Evolutionary conservation across 2,888 invertebrate genomes (phyloP).

Genomic region (Malachius bipustulatus): DNA sequence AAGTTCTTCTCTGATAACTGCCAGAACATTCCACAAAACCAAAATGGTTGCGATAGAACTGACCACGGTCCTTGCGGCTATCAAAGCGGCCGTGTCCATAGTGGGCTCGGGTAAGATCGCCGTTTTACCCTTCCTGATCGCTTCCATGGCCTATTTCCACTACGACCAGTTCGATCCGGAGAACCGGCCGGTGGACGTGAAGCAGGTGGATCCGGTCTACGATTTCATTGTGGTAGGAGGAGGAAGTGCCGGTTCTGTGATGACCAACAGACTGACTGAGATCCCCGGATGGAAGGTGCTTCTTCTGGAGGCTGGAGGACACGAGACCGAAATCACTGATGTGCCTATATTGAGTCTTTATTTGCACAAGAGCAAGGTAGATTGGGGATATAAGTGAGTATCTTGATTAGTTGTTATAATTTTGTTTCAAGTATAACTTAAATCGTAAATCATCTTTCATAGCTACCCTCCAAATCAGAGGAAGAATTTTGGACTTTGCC

Average conservation of each 20-base stretch:
- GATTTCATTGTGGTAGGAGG: conserved; percentile 76
- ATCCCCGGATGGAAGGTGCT: conserved; percentile 67
- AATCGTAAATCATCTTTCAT: too few species aligned
- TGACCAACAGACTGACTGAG: conserved; percentile 72
- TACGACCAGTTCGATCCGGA: conserved; percentile 79
- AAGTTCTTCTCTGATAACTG: too few species aligned
- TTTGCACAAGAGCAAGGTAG: conserved; percentile 78
- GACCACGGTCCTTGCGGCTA: conserved; percentile 48
- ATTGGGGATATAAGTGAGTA: conserved; percentile 76
- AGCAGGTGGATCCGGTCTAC: conserved; percentile 50
- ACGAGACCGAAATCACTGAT: conserved; percentile 77
- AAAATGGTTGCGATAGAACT: conserved; percentile 24
- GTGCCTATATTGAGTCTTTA: conserved; percentile 78
- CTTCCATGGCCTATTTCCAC: conserved; percentile 68
- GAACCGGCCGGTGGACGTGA: conserved; percentile 55
- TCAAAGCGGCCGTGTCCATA: conserved; percentile 59
- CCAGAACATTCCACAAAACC: too few species aligned
- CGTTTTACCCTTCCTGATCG: conserved; percentile 63
- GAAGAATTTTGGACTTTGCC: too few species aligned
- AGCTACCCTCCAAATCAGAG: too few species aligned
- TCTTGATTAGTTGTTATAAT: too few species aligned
- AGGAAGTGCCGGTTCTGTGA: conserved; percentile 73
- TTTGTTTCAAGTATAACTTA: too few species aligned
- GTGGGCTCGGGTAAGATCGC: conserved; percentile 61
- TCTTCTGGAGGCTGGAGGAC: conserved; percentile 74